Conservation (phyloP, 2,113 vertebrate genomes). For the Orientallactaga bullata region DNA sequence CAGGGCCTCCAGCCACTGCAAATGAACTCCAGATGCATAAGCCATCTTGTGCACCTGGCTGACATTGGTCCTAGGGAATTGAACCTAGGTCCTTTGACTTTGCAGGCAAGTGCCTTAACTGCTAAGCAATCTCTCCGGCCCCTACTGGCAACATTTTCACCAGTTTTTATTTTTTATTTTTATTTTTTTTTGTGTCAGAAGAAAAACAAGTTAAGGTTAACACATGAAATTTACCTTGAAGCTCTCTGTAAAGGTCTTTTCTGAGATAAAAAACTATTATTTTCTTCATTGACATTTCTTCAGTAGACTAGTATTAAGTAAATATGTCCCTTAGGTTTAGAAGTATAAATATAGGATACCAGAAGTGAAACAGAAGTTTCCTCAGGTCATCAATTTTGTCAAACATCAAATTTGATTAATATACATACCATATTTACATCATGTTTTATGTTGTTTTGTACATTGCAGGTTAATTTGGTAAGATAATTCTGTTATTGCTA, state of each 20-base stretch:
- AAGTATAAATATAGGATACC: neutral
- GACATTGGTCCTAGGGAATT: no score
- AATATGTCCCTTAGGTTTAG: neutral
- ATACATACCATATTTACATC: neutral
- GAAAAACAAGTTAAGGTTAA: neutral
- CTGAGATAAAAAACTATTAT: constrained; percentile 8
- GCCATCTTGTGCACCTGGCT: no score
- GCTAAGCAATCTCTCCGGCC: no score
- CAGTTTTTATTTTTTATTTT: constrained; percentile 31
- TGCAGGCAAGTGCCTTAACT: no score
- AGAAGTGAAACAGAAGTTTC: neutral
- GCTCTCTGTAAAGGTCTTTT: constrained; percentile 20
- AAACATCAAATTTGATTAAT: neutral
- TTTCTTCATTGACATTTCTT: constrained; percentile 56
- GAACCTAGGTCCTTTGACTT: no score
- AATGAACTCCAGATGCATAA: no score
- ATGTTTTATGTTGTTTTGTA: neutral
- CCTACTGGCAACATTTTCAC: neutral
- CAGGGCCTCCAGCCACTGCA: no score
- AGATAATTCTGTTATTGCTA: neutral
- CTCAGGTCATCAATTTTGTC: neutral
- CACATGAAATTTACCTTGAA: constrained; percentile 53
- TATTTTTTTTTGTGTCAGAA: neutral
- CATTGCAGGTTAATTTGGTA: neutral
- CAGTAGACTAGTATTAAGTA: neutral